phyloP scores from a whole-genome alignment of 2,888 invertebrate species.

The Eupithecia exiguata region DNA sequence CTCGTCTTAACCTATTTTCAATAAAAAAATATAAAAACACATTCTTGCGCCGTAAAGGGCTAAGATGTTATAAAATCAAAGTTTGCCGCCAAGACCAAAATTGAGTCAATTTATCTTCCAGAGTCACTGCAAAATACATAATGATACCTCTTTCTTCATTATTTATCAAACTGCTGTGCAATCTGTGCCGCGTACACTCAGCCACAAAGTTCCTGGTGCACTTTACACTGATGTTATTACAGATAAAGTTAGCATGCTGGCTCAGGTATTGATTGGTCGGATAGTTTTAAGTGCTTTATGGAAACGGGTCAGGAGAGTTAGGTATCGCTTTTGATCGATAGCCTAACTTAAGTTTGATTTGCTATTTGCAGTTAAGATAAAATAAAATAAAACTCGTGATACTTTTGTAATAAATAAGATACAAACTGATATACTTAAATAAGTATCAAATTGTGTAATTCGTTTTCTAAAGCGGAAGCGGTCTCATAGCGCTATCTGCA shows the following conservation, averaged over 20 bases:
- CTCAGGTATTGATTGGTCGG: background rate
- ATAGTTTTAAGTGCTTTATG: background rate
- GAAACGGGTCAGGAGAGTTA: background rate
- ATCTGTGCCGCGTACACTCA: conserved; percentile 5
- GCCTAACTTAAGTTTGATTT: background rate
- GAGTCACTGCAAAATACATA: background rate
- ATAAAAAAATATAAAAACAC: too few species aligned
- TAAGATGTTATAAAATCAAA: too few species aligned
- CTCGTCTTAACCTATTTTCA: too few species aligned
- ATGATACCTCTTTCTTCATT: background rate
- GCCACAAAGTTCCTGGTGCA: background rate
- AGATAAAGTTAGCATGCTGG: background rate
- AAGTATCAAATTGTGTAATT: too few species aligned
- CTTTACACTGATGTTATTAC: background rate
- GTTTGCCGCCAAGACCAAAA: background rate
- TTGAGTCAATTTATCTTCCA: background rate
- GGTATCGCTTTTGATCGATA: background rate
- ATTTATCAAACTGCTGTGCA: background rate
- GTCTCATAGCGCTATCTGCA: too few species aligned
- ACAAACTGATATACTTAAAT: too few species aligned
- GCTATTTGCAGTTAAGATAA: background rate
- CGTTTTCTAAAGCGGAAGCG: too few species aligned
- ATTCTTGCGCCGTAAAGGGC: too few species aligned
- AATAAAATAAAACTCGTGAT: background rate
- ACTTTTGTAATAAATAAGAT: background rate